Evolutionary conservation across 2,888 invertebrate species (phyloP), one percentile per base, ranked within the genome.

Genomic region (Argynnis bischoffii): DNA sequence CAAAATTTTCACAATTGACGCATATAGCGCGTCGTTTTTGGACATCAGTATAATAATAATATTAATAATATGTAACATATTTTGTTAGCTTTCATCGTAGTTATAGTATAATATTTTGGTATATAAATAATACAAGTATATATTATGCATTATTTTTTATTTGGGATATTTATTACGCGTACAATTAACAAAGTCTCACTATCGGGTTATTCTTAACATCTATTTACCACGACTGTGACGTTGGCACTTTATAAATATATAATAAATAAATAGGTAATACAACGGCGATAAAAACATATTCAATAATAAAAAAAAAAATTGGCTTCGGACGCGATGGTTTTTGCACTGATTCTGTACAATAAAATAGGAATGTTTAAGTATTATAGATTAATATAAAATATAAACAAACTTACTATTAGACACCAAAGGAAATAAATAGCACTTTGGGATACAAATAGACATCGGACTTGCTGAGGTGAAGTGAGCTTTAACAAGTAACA

Each of bases 171-270:
- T 73, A 76, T 74, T 76, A 77, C 69, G 72, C 74, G 72, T 74
- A 74, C 64, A 73, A 75, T 77, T 76, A 87, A 83, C 78, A 79
- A 79, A 73, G 75, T 78, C 77, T 82, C 79, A 81, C 83, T 87
- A 86, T 88, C 77, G 79, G 81, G 82, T 87, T 89, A 88, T 88
- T 88, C 87, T 89, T 86, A 86, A 90, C 86, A 85, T 81, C 82
- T 66, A 51, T 89, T 88, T 86, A 86, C 82, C 50, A 51, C 50
- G 4, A 50, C 47, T n/a, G n/a, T 59, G 47, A 61, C 51, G 41
- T 61, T 61, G 61, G 61, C 61, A 61, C 61, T 61, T 35, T 41
- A 41, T 64, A 61, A 70, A 57, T 65, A 66, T 69, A 63, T 41
- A 57, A 60, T 64, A 63, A n/a, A n/a, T n/a, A n/a, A n/a, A n/a